Evolutionary conservation across 2,888 invertebrate species (phyloP).

Genomic region (Aleiodes leptofemur): DNA sequence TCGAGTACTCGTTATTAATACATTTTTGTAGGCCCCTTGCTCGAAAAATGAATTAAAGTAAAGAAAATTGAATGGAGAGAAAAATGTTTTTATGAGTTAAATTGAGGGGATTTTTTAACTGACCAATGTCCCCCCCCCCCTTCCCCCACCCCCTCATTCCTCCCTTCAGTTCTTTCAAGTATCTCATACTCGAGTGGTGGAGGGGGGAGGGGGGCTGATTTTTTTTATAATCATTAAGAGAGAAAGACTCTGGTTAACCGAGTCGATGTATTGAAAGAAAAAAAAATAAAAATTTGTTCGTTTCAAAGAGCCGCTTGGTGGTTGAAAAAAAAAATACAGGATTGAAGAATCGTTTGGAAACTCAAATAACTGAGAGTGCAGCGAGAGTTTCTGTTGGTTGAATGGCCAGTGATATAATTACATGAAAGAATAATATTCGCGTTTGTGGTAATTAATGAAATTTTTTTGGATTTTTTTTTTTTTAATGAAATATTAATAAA

Average conservation of each 20-base stretch:
- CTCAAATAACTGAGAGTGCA: not conserved
- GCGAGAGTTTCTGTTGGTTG: not conserved
- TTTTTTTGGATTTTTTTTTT: no score
- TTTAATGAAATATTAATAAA: no score
- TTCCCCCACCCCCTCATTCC: not conserved
- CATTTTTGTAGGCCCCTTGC: no score
- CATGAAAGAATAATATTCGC: not conserved
- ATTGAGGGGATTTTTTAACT: conserved; percentile 29
- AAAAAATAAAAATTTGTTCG: conserved; percentile 7
- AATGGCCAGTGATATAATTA: not conserved
- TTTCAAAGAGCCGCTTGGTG: not conserved
- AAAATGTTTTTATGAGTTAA: conserved; percentile 34
- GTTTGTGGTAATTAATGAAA: not conserved
- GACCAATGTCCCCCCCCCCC: conserved; percentile 13
- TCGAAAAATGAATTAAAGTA: not conserved
- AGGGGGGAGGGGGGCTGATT: not conserved
- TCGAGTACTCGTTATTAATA: no score
- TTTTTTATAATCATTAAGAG: conserved; percentile 9
- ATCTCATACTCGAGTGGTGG: conserved; percentile 4
- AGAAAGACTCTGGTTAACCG: conserved; percentile 6
- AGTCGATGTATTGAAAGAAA: not conserved
- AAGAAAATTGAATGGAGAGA: conserved; percentile 2
- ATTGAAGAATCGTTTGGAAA: conserved; percentile 17
- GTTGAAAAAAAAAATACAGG: not conserved
- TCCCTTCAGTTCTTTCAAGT: not conserved